Evolutionary conservation across 2,113 vertebrate genomes (phyloP).

Genomic region (Pachycephala philippinensis): DNA sequence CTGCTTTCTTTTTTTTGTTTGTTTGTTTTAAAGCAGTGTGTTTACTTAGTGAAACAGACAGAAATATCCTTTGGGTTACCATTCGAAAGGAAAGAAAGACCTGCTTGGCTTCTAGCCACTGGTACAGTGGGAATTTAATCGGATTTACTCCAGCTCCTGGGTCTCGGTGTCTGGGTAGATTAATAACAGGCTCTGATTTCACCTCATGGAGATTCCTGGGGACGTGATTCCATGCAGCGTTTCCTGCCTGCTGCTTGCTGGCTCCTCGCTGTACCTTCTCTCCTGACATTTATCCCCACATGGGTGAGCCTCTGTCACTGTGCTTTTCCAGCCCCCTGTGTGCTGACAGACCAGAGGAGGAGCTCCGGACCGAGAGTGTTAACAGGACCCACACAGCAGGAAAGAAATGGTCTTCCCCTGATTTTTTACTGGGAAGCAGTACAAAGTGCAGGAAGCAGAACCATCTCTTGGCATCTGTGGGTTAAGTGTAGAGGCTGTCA

Average conservation of each 20-base stretch:
- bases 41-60: background rate
- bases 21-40: background rate
- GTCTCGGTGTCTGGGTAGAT: conserved; percentile 16
- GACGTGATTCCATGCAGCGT: background rate
- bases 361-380: background rate
- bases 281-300: background rate
- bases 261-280: background rate
- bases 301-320: background rate
- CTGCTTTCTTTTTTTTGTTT: background rate
- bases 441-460: background rate
- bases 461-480: background rate
- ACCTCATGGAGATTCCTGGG: background rate
- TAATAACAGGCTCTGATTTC: conserved; percentile 54
- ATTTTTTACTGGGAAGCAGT: background rate
- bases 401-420: background rate
- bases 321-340: background rate
- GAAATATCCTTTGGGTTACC: background rate
- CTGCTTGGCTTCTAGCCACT: conserved; percentile 23
- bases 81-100: background rate
- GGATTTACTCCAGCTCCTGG: conserved; percentile 44
- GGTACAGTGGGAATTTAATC: conserved; percentile 51
- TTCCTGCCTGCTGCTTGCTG: background rate
- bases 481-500: background rate
- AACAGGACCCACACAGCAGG: background rate
- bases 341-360: background rate